phyloP scores from a whole-genome alignment of 2,888 invertebrate species.

The Acronicta psi region DNA sequence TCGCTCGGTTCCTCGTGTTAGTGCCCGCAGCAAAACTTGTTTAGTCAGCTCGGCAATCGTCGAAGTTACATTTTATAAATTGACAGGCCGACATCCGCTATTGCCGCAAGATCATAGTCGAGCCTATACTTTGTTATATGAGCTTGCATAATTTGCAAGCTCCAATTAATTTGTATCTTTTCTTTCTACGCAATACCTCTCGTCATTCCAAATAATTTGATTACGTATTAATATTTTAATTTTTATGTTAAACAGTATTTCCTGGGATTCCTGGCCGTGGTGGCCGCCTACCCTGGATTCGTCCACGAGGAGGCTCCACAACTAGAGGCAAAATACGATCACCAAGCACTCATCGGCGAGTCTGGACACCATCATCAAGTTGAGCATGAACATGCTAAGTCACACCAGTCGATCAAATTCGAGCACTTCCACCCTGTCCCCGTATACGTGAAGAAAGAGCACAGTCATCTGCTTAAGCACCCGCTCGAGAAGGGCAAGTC shows the following conservation, averaged over 20 bases:
- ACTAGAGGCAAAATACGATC: conserved; percentile 77
- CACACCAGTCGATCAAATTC: conserved; percentile 92
- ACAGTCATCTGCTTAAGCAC: conserved; percentile 90
- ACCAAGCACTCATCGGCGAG: conserved; percentile 79
- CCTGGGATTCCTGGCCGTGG: conserved; percentile 84
- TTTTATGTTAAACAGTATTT: conserved; percentile 75
- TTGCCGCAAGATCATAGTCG: conserved; percentile 22
- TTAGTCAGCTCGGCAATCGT: conserved; percentile 51
- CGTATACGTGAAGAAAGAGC: conserved; percentile 91
- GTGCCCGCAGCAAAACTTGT: conserved; percentile 68
- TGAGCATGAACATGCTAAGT: conserved; percentile 91
- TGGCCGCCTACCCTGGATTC: conserved; percentile 81
- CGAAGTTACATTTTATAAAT: conserved; percentile 47
- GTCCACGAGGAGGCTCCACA: conserved; percentile 83
- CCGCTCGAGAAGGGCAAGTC: conserved; percentile 90
- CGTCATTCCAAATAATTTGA: conserved; percentile 1
- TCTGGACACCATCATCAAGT: conserved; percentile 89
- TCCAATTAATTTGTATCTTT: conserved; percentile 8
- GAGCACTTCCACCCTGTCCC: conserved; percentile 92
- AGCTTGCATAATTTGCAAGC: conserved; percentile 21
- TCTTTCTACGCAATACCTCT: conserved; percentile 16
- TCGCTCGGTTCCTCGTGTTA: conserved; percentile 59
- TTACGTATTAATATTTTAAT: conserved; percentile 13
- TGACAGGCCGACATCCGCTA: conserved; percentile 37
- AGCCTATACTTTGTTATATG: conserved; percentile 15